phyloP scores from a whole-genome alignment of 2,113 vertebrate species.

The Tragelaphus buxtoni region DNA sequence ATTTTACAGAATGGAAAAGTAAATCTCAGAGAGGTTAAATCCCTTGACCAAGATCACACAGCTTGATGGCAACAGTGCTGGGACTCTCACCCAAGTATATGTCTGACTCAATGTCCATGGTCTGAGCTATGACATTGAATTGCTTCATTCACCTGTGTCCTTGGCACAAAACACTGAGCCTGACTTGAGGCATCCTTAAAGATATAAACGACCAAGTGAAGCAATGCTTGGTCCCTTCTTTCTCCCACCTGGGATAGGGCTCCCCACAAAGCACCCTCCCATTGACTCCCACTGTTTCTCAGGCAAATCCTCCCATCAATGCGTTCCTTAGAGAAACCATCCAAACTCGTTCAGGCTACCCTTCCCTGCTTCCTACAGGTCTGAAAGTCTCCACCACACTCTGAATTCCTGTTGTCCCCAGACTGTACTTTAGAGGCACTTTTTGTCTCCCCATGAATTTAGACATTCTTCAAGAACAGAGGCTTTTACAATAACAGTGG shows the following conservation, averaged over 20 bases:
- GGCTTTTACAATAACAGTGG: constrained; percentile 18
- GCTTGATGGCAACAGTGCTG: neutral
- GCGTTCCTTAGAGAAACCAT: neutral
- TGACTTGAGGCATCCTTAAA: neutral
- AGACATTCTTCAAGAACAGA: constrained; percentile 31
- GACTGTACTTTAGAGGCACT: constrained; percentile 21
- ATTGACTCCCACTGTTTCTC: neutral
- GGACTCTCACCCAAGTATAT: neutral
- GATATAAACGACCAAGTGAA: neutral
- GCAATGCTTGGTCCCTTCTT: neutral
- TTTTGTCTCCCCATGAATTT: neutral
- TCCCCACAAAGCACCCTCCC: neutral
- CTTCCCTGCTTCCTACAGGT: neutral
- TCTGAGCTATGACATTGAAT: neutral
- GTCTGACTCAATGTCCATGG: neutral
- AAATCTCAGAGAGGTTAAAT: neutral
- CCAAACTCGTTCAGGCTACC: neutral
- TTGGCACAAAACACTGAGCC: neutral
- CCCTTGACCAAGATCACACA: neutral
- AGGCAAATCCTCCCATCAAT: neutral
- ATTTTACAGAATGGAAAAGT: neutral
- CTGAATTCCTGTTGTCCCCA: constrained; percentile 22
- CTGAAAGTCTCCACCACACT: neutral
- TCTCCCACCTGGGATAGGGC: neutral
- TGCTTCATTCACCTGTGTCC: neutral